These are phyloP conservation scores for Athalia circularis DNA, from an alignment of 2,888 invertebrate species.

Conservation along the genomic window DNA sequence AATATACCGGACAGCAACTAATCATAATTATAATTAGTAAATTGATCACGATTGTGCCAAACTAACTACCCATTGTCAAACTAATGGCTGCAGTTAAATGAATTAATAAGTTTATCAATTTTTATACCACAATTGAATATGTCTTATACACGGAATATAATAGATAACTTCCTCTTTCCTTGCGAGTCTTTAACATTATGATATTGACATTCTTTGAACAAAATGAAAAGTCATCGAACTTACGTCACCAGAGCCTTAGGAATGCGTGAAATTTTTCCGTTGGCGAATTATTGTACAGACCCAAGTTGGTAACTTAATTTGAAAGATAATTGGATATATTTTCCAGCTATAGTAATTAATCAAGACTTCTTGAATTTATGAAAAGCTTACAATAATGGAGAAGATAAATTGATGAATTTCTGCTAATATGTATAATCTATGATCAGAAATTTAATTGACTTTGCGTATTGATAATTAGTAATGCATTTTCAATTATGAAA, in stretches of 20 bases:
- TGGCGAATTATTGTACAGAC: too few relatives aligned
- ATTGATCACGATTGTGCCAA: conserved; percentile 10
- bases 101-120: conserved; percentile 11
- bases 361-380: too few relatives aligned
- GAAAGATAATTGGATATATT: too few relatives aligned
- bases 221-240: neutral
- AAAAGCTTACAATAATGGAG: too few relatives aligned
- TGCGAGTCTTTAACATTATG: conserved; percentile 29
- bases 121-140: neutral
- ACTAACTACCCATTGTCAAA: conserved; percentile 36
- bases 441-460: too few relatives aligned
- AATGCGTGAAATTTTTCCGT: too few relatives aligned
- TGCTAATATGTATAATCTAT: too few relatives aligned
- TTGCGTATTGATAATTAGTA: too few relatives aligned
- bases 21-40: conserved; percentile 24
- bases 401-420: too few relatives aligned
- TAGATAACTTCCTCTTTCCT: conserved; percentile 31
- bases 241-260: neutral
- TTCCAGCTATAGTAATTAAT: too few relatives aligned
- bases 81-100: neutral
- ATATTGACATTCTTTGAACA: neutral
- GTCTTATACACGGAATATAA: neutral
- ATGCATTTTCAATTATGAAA: too few relatives aligned
- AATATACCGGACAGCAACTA: neutral
- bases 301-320: too few relatives aligned